These are phyloP conservation scores for Apomyelois bistriatella DNA, from an alignment of 2,888 invertebrate species.

Conservation along the genomic window DNA sequence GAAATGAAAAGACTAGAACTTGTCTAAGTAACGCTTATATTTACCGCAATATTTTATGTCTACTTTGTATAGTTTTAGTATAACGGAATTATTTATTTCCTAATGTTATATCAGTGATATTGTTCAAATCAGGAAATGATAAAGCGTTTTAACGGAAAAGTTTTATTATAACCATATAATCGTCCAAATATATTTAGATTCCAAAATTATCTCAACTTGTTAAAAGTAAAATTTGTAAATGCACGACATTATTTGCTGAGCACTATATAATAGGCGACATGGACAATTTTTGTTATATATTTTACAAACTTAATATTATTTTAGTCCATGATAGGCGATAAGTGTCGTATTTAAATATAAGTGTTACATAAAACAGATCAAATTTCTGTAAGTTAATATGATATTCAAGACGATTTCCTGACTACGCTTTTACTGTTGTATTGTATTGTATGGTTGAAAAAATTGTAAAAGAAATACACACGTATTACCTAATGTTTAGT, in stretches of 20 bases:
- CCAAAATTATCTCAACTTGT: constrained; percentile 12
- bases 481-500: constrained; percentile 23
- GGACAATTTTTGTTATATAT: constrained; percentile 17
- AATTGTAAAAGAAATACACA: constrained; percentile 49
- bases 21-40: constrained; percentile 55
- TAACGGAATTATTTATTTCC: constrained; percentile 65
- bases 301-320: constrained; percentile 12
- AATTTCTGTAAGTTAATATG: constrained; percentile 34
- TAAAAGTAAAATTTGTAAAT: constrained; percentile 14
- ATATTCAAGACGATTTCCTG: constrained; percentile 33
- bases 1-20: constrained; percentile 92
- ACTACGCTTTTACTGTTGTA: constrained; percentile 43
- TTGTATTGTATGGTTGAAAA: constrained; percentile 39
- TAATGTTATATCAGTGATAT: constrained; percentile 41
- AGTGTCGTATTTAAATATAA: constrained; percentile 30
- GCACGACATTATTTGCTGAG: constrained; percentile 44
- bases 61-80: constrained; percentile 61
- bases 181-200: constrained; percentile 20
- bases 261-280: constrained; percentile 40
- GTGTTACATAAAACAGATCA: constrained; percentile 38
- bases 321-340: constrained; percentile 20
- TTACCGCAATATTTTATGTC: constrained; percentile 36
- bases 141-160: constrained; percentile 30
- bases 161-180: constrained; percentile 14
- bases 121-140: constrained; percentile 27